These are phyloP conservation scores for Zosterops japonicus DNA, from an alignment of 2,113 vertebrate species.

Conservation along the genomic window DNA sequence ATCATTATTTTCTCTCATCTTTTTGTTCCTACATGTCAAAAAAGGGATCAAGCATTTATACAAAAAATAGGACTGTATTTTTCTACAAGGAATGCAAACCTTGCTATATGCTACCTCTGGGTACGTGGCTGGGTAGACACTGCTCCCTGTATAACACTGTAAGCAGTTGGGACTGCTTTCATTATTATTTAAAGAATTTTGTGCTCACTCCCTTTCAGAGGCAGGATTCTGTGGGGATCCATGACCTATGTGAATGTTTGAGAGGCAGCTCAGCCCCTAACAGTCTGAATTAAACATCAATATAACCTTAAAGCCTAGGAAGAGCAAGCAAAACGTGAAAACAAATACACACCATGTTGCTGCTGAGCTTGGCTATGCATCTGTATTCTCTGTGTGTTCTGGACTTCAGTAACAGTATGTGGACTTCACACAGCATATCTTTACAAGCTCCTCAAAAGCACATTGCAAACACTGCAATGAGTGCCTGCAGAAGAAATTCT, in stretches of 20 bases:
- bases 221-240: not conserved
- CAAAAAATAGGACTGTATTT: not conserved
- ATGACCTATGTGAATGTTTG: not conserved
- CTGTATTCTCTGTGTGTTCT: not conserved
- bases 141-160: not conserved
- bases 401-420: not conserved
- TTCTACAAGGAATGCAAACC: not conserved
- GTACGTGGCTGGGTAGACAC: not conserved
- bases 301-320: not conserved
- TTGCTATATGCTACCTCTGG: not conserved
- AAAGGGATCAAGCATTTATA: not conserved
- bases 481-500: not conserved
- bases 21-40: not conserved
- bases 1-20: slow-evolving; percentile 26
- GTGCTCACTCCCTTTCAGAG: not conserved
- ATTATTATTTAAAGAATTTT: not conserved
- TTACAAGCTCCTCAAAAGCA: not conserved
- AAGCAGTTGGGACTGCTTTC: not conserved
- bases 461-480: not conserved
- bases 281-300: not conserved
- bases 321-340: not conserved
- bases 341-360: not conserved
- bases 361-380: not conserved
- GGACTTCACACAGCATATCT: not conserved
- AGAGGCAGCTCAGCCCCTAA: not conserved